Conservation (phyloP, 2,113 vertebrate genomes). For the Phaethornis superciliosus region DNA sequence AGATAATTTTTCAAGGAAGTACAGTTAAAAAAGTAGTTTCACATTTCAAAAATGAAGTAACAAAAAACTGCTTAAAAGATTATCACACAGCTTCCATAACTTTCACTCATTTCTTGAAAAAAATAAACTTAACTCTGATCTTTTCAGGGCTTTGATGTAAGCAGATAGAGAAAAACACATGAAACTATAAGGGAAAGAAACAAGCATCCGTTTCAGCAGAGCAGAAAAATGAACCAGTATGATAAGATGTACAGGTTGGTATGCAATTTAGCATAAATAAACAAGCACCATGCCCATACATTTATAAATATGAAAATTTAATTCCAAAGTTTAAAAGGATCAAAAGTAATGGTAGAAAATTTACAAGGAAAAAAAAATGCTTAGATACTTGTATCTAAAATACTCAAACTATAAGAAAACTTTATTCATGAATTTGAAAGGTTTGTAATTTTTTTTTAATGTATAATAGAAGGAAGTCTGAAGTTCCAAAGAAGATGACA, state of each 20-base stretch:
- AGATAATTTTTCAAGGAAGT: background rate
- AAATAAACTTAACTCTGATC: background rate
- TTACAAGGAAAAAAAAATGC: background rate
- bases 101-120: background rate
- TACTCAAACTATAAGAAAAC: background rate
- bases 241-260: background rate
- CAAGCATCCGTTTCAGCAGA: background rate
- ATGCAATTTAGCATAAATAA: background rate
- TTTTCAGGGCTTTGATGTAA: background rate
- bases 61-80: background rate
- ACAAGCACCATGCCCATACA: background rate
- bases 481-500: background rate
- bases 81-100: background rate
- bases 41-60: background rate
- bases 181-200: background rate
- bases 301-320: background rate
- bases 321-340: background rate
- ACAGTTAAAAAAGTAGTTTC: background rate
- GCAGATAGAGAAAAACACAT: background rate
- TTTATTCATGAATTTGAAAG: too few relatives aligned
- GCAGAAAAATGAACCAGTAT: background rate
- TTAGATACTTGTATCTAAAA: background rate
- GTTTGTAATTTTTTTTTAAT: too few relatives aligned
- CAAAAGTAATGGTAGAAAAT: background rate
- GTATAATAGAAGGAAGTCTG: background rate